Evolutionary conservation across 1,140 invertebrate species (phyloP).

Genomic region (Trichonephila clavata): DNA sequence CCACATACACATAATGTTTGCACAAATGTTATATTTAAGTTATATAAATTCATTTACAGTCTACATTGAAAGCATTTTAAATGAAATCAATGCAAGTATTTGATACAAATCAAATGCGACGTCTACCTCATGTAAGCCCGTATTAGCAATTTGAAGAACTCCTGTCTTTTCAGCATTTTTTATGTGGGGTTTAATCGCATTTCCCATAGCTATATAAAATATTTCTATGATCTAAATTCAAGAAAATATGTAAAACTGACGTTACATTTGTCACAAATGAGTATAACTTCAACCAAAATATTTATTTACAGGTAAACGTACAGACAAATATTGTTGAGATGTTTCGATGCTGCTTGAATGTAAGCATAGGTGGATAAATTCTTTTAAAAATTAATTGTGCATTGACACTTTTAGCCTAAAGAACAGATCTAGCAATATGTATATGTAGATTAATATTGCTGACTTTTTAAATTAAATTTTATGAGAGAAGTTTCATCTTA

Average conservation of each 20-base stretch:
- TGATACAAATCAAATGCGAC: neutral
- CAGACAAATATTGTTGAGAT: neutral
- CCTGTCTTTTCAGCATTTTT: constrained; percentile 96
- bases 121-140: constrained; percentile 86
- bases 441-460: too few species aligned
- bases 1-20: too few species aligned
- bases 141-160: constrained; percentile 91
- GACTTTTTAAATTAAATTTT: too few species aligned
- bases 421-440: too few species aligned
- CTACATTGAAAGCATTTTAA: too few species aligned
- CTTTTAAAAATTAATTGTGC: too few species aligned
- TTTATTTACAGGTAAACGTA: constrained; percentile 1
- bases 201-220: constrained; percentile 87
- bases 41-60: too few species aligned
- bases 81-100: neutral
- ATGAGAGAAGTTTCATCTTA: too few species aligned
- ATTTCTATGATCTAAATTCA: neutral
- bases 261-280: neutral
- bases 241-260: neutral
- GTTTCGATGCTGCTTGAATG: neutral
- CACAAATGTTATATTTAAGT: too few species aligned
- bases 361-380: too few species aligned
- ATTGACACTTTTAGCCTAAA: too few species aligned
- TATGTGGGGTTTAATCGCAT: constrained; percentile 93
- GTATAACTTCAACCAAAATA: neutral